Conservation (phyloP, 1,140 invertebrate genomes). For the Lepidurus arcticus region DNA sequence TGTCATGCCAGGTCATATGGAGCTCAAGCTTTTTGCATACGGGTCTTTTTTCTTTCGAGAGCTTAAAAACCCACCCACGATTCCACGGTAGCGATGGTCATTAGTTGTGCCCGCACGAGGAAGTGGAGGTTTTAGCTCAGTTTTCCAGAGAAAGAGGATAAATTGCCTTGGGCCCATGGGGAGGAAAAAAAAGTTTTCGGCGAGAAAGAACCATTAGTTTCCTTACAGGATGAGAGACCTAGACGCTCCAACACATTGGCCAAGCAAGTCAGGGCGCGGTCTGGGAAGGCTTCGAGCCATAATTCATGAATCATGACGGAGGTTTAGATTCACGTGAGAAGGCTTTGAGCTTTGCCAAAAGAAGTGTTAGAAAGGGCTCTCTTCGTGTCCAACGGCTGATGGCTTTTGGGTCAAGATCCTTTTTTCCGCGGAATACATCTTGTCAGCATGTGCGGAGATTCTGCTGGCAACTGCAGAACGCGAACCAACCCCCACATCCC, state of each 20-base stretch:
- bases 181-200: not conserved
- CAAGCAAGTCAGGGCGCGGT: slow-evolving; percentile 17
- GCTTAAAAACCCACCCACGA: not conserved
- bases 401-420: not conserved
- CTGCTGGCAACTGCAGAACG: not conserved
- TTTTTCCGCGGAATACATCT: not conserved
- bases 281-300: slow-evolving; percentile 10
- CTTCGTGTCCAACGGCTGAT: slow-evolving; percentile 14
- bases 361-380: not conserved
- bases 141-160: not conserved
- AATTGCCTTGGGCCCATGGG: not conserved
- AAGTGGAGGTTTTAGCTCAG: not conserved
- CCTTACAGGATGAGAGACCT: not conserved
- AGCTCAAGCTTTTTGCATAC: slow-evolving; percentile 8
- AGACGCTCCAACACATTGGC: not conserved
- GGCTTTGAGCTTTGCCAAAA: not conserved
- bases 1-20: slow-evolving; percentile 8
- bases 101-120: slow-evolving; percentile 3
- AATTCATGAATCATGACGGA: slow-evolving; percentile 22
- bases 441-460: not conserved
- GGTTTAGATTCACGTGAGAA: not conserved
- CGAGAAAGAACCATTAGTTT: not conserved
- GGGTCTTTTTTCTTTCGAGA: not conserved
- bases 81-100: slow-evolving; percentile 5
- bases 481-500: too few relatives aligned